These are phyloP conservation scores for Osmoderma eremita DNA, from an alignment of 2,888 invertebrate genomes.

Conservation along the genomic window DNA sequence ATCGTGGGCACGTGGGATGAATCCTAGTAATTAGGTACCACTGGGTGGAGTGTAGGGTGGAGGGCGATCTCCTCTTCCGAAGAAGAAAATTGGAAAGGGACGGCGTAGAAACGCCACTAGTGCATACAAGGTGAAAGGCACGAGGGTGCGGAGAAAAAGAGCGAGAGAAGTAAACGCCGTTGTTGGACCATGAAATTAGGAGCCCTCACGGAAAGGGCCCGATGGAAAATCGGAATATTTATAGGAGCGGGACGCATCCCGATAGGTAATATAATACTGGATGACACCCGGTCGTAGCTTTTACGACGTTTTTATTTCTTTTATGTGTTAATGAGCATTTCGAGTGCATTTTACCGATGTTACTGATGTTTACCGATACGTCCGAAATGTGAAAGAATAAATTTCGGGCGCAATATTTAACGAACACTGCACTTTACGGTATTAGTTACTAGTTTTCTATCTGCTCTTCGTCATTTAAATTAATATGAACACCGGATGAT, in stretches of 20 bases:
- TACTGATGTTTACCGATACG: conserved; percentile 28
- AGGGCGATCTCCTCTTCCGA: conserved; percentile 21
- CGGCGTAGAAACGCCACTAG: background rate
- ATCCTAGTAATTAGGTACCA: conserved; percentile 29
- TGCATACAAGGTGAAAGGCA: conserved; percentile 50
- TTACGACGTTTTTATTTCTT: conserved; percentile 51
- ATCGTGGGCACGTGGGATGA: conserved; percentile 17
- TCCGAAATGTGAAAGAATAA: conserved; percentile 22
- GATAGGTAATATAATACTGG: conserved; percentile 49
- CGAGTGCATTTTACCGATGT: conserved; percentile 28
- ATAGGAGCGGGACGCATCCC: conserved; percentile 49
- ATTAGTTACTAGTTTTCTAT: conserved; percentile 17
- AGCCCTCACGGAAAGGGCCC: conserved; percentile 55
- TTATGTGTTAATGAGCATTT: conserved; percentile 51
- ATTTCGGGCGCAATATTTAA: conserved; percentile 23
- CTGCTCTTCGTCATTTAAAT: conserved; percentile 1
- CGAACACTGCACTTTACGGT: background rate
- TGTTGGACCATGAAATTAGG: conserved; percentile 63
- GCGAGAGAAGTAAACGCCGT: conserved; percentile 54
- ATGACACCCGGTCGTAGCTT: conserved; percentile 50
- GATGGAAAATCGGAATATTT: conserved; percentile 58
- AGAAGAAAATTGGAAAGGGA: conserved; percentile 36
- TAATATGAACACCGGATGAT: too few relatives aligned
- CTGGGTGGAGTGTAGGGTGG: conserved; percentile 11
- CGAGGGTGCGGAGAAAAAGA: conserved; percentile 58